Evolutionary conservation across 2,888 invertebrate species (phyloP), one percentile per base, ranked within the genome.

Genomic region (Acleris holmiana): DNA sequence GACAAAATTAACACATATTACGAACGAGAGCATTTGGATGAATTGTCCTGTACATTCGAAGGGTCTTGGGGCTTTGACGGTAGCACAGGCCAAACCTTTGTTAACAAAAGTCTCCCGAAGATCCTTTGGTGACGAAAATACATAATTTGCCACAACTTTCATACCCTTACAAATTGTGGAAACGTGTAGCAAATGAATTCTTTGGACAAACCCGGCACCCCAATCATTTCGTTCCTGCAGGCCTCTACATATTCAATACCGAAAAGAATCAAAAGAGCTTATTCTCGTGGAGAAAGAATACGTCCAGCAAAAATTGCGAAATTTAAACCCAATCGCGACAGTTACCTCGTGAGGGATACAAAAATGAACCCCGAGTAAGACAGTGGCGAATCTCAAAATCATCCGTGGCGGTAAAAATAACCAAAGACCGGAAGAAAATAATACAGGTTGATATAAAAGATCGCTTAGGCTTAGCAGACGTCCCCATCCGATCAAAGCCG

Each of bases 191-290:
- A 56, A 46, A 21, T 25, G 21, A 56, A 44, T 21, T 56, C 7
- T 46, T 7, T 56, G 56, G 56, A 46, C 46, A 56, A 44, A 56
- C 25, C 46, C 46, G 25, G 23, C 23, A 46, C 23, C 44, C 25
- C 46, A 47, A 46, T 56, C 56, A 46, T 47, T 46, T 46, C 46
- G 56, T 8, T 44, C 56, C 21, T 56, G 56, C 23, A 56, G 56
- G 23, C 46, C 56, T 56, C 46, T 56, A 4, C 56, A 46, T 46
- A 56, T 56, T 44, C 56, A 56, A 56, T 56, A 56, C 46, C 17
- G 47, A 46, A 56, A 56, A 47, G 46, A 56, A 17, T 46, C 56
- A 15, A 56, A 56, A 46, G 44, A 44, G 15, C 56, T 56, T 21
- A 47, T 56, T 46, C 56, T 56, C 17, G 46, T 4, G 17, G 46